Base-by-base conservation (phyloP, 1,140 invertebrate species). In the Euura saliciscinereae region DNA sequence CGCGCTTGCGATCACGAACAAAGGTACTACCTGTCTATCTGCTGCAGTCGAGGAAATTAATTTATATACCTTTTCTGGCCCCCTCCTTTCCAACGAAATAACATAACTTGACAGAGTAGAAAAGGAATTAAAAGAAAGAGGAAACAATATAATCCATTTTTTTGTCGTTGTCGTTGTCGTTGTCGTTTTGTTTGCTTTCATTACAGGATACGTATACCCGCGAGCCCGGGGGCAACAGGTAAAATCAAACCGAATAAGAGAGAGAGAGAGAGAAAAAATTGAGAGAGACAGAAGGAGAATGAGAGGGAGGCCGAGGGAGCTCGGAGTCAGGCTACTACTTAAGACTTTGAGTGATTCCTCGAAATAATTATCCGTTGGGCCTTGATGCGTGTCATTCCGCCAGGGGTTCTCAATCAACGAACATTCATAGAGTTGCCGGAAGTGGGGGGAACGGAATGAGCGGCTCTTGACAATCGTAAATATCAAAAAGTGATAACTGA, bases 321-420 rank as follows among this genome's bases (percentile, higher is more conserved):
- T n/a, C 51, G 51, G 8, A 59, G 51, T 59, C 51, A 59, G 51
- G 51, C 51, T 59, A 59, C 51, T 59, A 59, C 51, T 59, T 59
- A 59, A 59, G 51, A 59, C 51, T 59, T 59, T 59, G 51, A 59
- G 51, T 70, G 68, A 76, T 80, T 80, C 75, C 70, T 69, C 72
- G 77, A 81, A 81, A 78, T 78, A 73, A 79, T 81, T 80, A 79
- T 75, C 77, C 66, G 64, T 65, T 66, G 73, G 43, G 43, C 65
- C 74, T 45, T 65, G 71, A 71, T 76, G 72, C 70, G 76, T 73
- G 75, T 77, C 76, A 75, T 77, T 77, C 74, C 73, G 71, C 67
- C 72, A 66, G 44, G 75, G 74, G 68, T 75, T 73, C 68, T 71
- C 70, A 79, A 73, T 45, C 43, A 1, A 28, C 28, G 28, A 28